phyloP scores from a whole-genome alignment of 2,113 vertebrate genomes.

The Campylomormyrus tamandua region DNA sequence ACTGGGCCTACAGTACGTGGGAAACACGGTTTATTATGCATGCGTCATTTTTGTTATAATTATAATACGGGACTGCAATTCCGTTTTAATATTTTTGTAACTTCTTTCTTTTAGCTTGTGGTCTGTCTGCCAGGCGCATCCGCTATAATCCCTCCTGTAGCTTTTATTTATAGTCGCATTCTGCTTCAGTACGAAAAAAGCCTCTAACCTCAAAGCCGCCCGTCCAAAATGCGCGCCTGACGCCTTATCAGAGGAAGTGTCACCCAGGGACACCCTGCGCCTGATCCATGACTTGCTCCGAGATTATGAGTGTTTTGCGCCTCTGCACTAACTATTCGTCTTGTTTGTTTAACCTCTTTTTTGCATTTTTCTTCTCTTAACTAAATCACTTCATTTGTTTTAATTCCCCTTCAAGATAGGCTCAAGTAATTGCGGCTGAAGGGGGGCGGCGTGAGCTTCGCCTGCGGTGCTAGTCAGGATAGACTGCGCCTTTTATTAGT shows the following conservation, averaged over 20 bases:
- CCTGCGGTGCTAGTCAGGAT: neutral
- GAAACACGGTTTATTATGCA: neutral
- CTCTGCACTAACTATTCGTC: neutral
- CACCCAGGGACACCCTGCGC: neutral
- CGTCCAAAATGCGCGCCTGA: neutral
- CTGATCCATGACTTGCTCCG: conserved; percentile 1
- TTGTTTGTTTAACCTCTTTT: conserved; percentile 15
- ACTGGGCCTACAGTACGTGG: neutral
- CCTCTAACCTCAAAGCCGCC: neutral
- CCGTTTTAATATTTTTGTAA: neutral
- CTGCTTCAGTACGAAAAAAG: neutral
- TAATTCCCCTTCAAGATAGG: neutral
- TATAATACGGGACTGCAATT: neutral
- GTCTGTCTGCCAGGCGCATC: neutral
- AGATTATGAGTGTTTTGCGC: neutral
- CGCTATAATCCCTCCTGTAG: neutral
- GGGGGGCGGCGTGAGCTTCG: neutral
- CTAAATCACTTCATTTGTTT: conserved; percentile 5
- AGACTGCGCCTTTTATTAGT: neutral
- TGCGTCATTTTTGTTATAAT: neutral
- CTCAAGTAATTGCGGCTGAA: neutral
- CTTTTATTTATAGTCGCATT: conserved; percentile 1
- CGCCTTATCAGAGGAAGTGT: neutral
- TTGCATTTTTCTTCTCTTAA: conserved; percentile 4
- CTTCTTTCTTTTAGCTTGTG: neutral